These are phyloP conservation scores for Panagrolaimus sp. DNA, from an alignment of 1,140 invertebrate species.

Conservation along the genomic window DNA sequence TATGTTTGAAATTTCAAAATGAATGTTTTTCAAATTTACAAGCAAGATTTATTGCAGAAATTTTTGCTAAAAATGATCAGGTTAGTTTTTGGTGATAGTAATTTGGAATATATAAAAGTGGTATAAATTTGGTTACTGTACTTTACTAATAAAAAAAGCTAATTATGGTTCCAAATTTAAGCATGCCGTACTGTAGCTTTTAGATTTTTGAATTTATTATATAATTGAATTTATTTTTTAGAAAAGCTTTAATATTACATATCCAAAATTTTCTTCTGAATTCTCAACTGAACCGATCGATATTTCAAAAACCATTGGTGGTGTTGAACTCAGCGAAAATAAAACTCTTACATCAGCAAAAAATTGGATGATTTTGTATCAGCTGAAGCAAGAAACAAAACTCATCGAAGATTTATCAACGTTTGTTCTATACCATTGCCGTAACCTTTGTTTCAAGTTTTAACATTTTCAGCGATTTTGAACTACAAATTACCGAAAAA, in stretches of 20 bases:
- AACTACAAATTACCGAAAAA: conserved; percentile 19
- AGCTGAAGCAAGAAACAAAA: conserved; percentile 34
- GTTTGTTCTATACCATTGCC: background rate
- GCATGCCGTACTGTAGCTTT: no score
- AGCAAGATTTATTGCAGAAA: conserved; percentile 39
- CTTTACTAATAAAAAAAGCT: no score
- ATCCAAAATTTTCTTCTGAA: conserved; percentile 30
- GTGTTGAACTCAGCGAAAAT: conserved; percentile 23
- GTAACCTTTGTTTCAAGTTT: no score
- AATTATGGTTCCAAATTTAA: no score
- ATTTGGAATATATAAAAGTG: no score
- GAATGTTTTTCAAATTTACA: conserved; percentile 46
- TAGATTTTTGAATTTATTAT: background rate
- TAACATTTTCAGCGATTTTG: conserved; percentile 40
- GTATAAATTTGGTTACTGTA: no score
- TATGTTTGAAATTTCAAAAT: conserved; percentile 47
- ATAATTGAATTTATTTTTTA: conserved; percentile 14
- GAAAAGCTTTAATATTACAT: conserved; percentile 41
- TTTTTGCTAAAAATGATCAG: conserved; percentile 37
- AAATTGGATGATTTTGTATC: conserved; percentile 45
- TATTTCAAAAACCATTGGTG: conserved; percentile 36
- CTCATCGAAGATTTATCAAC: conserved; percentile 24
- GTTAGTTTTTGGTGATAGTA: background rate
- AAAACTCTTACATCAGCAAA: conserved; percentile 26
- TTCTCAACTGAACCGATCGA: conserved; percentile 42